These are phyloP conservation scores for Tenebrio molitor DNA, from an alignment of 1,140 invertebrate genomes.

Conservation along the genomic window DNA sequence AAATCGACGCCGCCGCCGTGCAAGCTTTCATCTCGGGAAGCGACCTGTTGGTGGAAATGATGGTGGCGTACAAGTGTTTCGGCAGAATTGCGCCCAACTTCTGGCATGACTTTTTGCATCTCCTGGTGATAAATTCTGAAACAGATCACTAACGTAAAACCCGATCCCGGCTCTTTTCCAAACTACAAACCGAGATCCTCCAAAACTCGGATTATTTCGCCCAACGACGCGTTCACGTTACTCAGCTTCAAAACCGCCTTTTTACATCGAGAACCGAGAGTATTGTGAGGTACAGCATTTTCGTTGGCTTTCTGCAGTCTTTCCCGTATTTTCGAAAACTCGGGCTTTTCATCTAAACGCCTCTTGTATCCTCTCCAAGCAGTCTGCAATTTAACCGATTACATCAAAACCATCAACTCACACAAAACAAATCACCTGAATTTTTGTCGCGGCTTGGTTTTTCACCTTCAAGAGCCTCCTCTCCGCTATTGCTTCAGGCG, in stretches of 20 bases:
- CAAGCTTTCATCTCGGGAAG: conserved; percentile 70
- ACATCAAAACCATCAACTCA: conserved; percentile 18
- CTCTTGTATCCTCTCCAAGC: conserved; percentile 74
- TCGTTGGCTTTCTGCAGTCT: conserved; percentile 67
- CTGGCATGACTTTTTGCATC: conserved; percentile 67
- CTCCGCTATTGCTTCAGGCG: conserved; percentile 68
- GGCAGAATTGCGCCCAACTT: conserved; percentile 65
- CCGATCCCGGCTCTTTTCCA: conserved; percentile 17
- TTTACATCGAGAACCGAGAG: conserved; percentile 62
- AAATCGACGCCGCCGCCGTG: conserved; percentile 67
- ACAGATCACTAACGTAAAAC: conserved; percentile 48
- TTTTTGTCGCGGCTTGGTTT: conserved; percentile 71
- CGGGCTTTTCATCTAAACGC: conserved; percentile 64
- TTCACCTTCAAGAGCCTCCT: conserved; percentile 63
- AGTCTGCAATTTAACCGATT: conserved; percentile 64
- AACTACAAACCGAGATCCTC: conserved; percentile 62
- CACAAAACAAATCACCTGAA: conserved; percentile 69
- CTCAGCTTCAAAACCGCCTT: conserved; percentile 67
- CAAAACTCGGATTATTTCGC: conserved; percentile 68
- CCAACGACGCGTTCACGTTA: conserved; percentile 64
- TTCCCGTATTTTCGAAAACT: conserved; percentile 66
- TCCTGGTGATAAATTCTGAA: conserved; percentile 70
- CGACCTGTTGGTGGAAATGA: conserved; percentile 69
- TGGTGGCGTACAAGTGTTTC: conserved; percentile 66
- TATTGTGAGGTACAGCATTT: conserved; percentile 67